These are phyloP conservation scores for Clavelina lepadiformis DNA, from an alignment of 23 tunicate species.

Conservation along the genomic window DNA sequence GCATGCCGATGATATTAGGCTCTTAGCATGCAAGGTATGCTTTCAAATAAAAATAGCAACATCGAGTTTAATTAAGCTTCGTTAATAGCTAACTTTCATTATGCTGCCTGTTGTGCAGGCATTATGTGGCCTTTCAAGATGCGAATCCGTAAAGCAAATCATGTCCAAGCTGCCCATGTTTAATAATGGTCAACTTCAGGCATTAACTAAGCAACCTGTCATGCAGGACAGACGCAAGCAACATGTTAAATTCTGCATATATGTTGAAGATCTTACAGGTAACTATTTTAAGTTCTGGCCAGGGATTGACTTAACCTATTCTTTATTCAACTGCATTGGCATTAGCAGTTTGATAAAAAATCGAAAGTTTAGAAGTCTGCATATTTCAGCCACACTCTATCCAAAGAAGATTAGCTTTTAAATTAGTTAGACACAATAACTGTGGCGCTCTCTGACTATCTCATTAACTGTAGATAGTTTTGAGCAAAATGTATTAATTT, in stretches of 20 bases:
- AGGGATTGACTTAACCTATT: too few relatives aligned
- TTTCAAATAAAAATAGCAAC: background rate
- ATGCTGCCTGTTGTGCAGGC: constrained; percentile 23
- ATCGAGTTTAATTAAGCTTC: background rate
- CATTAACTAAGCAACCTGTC: constrained; percentile 57
- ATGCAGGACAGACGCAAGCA: constrained; percentile 52
- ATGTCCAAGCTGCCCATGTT: constrained; percentile 73
- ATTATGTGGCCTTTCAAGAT: constrained; percentile 57
- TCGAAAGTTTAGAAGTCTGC: too few relatives aligned
- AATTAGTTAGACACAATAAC: too few relatives aligned
- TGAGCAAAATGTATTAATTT: too few relatives aligned
- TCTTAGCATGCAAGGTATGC: constrained; percentile 63
- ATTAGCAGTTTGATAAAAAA: too few relatives aligned
- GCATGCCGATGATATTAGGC: constrained; percentile 61
- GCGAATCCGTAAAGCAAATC: constrained; percentile 62
- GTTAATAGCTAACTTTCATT: background rate
- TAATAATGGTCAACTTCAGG: constrained; percentile 53
- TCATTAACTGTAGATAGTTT: too few relatives aligned
- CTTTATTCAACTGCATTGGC: too few relatives aligned
- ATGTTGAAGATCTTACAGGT: constrained; percentile 64
- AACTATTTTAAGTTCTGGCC: too few relatives aligned
- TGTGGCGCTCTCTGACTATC: too few relatives aligned
- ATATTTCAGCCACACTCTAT: too few relatives aligned
- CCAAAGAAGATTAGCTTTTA: too few relatives aligned
- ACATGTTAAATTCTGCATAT: constrained; percentile 60